Conservation (phyloP, 1,140 invertebrate species). For the Diachasma alloeum region DNA sequence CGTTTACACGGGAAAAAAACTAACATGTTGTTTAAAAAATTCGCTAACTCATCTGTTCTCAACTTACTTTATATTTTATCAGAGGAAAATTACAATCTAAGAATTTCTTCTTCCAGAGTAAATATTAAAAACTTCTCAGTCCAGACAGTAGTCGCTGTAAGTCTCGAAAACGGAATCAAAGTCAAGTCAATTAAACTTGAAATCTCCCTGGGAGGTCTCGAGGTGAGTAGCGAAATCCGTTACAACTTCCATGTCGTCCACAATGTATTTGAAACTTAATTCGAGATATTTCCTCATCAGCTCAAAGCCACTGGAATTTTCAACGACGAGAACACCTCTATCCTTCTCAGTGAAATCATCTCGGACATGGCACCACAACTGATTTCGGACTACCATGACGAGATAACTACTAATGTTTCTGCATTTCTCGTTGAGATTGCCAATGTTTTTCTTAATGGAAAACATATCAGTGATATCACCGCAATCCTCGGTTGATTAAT, state of each 20-base stretch:
- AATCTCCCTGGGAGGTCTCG: neutral
- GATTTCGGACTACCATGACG: conserved; percentile 27
- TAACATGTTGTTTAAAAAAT: too few species aligned
- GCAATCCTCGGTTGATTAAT: neutral
- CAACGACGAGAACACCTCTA: conserved; percentile 31
- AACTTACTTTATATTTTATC: too few species aligned
- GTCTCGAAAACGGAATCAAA: neutral
- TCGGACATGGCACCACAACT: conserved; percentile 34
- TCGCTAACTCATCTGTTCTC: too few species aligned
- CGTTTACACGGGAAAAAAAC: too few species aligned
- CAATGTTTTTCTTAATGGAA: neutral
- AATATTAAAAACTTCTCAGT: neutral
- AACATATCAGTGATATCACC: neutral
- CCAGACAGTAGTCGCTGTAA: neutral
- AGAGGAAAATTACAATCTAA: neutral
- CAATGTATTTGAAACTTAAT: neutral
- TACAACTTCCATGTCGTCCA: neutral
- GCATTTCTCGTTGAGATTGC: neutral
- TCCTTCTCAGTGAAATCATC: conserved; percentile 18
- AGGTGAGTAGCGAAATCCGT: neutral
- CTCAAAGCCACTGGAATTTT: conserved; percentile 31
- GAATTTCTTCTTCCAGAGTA: neutral
- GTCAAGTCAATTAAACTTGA: neutral
- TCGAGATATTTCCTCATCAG: conserved; percentile 29
- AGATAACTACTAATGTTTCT: neutral